Evolutionary conservation across 2,113 vertebrate genomes (phyloP).

Genomic region (Castor canadensis): DNA sequence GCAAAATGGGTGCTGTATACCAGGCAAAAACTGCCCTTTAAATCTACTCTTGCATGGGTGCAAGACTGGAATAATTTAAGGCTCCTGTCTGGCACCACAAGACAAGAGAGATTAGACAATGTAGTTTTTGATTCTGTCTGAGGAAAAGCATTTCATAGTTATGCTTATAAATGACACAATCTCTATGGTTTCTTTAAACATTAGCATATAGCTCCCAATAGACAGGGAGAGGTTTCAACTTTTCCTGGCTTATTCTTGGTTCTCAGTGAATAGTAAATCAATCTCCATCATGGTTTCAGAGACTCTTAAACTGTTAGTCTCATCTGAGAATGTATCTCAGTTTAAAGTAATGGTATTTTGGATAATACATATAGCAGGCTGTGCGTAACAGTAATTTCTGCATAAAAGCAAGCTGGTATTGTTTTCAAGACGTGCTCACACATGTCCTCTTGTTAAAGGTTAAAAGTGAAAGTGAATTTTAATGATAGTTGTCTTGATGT

Average conservation of each 20-base stretch:
- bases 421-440: slow-evolving; percentile 30
- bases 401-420: background rate
- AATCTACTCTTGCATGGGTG: no score
- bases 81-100: background rate
- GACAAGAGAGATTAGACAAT: background rate
- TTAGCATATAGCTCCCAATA: background rate
- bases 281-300: background rate
- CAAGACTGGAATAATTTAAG: background rate
- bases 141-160: background rate
- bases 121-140: background rate
- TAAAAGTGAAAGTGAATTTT: slow-evolving; percentile 70
- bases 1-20: no score
- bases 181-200: background rate
- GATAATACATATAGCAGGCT: background rate
- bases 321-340: background rate
- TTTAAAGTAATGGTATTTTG: background rate
- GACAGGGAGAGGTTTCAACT: background rate
- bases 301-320: background rate
- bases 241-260: background rate
- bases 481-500: slow-evolving; percentile 40
- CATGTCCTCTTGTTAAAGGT: slow-evolving; percentile 67
- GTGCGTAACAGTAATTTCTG: background rate
- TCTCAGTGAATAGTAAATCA: background rate
- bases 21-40: background rate
- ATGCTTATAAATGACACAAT: background rate